Evolutionary conservation across 2,888 invertebrate genomes (phyloP).

Genomic region (Eilema depressum): DNA sequence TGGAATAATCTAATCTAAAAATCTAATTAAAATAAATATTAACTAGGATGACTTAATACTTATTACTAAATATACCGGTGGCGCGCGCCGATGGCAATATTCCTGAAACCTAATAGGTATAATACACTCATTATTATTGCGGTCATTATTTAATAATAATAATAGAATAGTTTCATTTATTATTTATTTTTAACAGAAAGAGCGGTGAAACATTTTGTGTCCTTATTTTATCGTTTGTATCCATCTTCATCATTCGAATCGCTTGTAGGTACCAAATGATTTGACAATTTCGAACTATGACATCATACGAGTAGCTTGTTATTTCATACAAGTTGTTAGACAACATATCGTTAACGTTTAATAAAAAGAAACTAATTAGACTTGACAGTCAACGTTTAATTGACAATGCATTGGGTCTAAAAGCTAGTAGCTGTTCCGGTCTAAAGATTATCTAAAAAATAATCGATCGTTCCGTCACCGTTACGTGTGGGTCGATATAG

Average conservation of each 20-base stretch:
- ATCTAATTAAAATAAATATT: neutral
- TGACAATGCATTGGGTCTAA: neutral
- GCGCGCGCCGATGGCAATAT: neutral
- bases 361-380: neutral
- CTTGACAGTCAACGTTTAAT: neutral
- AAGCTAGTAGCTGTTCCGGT: neutral
- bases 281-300: neutral
- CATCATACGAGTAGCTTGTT: neutral
- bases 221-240: neutral
- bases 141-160: neutral
- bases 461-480: slow-evolving; percentile 18
- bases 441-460: neutral
- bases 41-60: neutral
- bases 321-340: neutral
- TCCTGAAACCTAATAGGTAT: neutral
- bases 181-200: neutral
- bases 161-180: neutral
- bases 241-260: neutral
- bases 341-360: neutral
- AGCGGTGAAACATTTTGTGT: neutral
- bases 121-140: neutral
- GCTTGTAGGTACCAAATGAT: neutral
- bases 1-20: no score
- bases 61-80: neutral
- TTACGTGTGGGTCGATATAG: slow-evolving; percentile 14